Conservation (phyloP, 1,140 invertebrate species). For the Temnothorax curvispinosus region DNA sequence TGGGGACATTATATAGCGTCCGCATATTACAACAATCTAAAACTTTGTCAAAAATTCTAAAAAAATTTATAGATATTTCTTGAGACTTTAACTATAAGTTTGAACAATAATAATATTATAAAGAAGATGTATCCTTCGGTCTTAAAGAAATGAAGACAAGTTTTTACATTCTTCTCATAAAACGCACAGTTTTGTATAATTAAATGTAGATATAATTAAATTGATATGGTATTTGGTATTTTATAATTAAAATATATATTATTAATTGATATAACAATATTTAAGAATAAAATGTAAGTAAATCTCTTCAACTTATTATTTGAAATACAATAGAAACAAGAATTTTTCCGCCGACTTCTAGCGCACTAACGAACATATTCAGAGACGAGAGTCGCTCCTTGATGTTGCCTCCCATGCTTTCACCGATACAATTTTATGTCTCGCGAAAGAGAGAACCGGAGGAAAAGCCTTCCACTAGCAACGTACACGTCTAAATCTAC, state of each 20-base stretch:
- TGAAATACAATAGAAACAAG: background rate
- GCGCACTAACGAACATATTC: background rate
- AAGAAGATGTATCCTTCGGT: background rate
- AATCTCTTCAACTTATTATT: background rate
- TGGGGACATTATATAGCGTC: too few species aligned
- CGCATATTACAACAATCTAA: too few species aligned
- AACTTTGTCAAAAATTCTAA: too few species aligned
- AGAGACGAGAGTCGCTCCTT: background rate
- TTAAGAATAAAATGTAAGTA: background rate
- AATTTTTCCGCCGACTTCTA: conserved; percentile 3
- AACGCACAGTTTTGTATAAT: background rate
- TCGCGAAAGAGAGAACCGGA: background rate
- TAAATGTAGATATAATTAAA: background rate
- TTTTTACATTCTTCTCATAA: background rate
- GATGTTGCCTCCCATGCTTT: conserved; percentile 11
- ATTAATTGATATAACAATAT: conserved; percentile 10
- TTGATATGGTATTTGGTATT: background rate
- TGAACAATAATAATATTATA: too few species aligned
- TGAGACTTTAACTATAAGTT: too few species aligned
- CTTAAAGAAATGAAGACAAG: background rate
- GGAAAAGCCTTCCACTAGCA: background rate
- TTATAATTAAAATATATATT: background rate
- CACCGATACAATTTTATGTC: conserved; percentile 33
- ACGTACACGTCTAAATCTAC: background rate
- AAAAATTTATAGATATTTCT: too few species aligned